Conservation (phyloP, 2,888 invertebrate species). For the Drosophila picticornis region DNA sequence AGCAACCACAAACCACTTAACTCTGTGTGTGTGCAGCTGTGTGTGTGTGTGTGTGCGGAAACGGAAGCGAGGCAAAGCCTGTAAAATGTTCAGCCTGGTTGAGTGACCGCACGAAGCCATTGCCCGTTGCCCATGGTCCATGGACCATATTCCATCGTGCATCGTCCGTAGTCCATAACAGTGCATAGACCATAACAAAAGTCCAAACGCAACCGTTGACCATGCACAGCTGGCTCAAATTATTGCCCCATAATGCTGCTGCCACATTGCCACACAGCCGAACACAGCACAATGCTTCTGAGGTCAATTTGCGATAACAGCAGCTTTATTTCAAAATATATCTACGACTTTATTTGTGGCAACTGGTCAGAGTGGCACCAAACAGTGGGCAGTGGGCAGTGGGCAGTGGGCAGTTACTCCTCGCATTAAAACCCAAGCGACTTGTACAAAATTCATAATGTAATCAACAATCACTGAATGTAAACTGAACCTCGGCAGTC, state of each 20-base stretch:
- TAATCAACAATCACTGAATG: constrained; percentile 41
- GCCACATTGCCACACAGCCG: constrained; percentile 12
- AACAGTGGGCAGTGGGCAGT: background rate
- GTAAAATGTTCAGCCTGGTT: constrained; percentile 57
- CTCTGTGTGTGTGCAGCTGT: constrained; percentile 51
- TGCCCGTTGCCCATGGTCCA: constrained; percentile 24
- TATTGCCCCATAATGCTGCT: constrained; percentile 36
- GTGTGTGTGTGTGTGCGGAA: constrained; percentile 31
- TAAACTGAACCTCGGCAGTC: constrained; percentile 1
- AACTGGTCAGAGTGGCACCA: background rate
- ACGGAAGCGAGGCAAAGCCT: constrained; percentile 54
- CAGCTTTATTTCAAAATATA: constrained; percentile 72
- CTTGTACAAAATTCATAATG: constrained; percentile 42
- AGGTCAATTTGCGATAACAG: constrained; percentile 77
- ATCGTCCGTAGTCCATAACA: constrained; percentile 9
- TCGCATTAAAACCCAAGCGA: constrained; percentile 29
- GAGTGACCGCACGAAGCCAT: constrained; percentile 67
- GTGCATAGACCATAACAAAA: constrained; percentile 23
- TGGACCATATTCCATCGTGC: constrained; percentile 41
- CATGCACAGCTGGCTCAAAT: constrained; percentile 55
- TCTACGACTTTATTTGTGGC: constrained; percentile 61
- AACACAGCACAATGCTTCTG: constrained; percentile 58
- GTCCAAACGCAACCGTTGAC: constrained; percentile 20
- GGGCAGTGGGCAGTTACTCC: background rate
- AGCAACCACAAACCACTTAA: constrained; percentile 74